These are phyloP conservation scores for Rhinolophus sinicus DNA, from an alignment of 2,113 vertebrate genomes.

Conservation along the genomic window DNA sequence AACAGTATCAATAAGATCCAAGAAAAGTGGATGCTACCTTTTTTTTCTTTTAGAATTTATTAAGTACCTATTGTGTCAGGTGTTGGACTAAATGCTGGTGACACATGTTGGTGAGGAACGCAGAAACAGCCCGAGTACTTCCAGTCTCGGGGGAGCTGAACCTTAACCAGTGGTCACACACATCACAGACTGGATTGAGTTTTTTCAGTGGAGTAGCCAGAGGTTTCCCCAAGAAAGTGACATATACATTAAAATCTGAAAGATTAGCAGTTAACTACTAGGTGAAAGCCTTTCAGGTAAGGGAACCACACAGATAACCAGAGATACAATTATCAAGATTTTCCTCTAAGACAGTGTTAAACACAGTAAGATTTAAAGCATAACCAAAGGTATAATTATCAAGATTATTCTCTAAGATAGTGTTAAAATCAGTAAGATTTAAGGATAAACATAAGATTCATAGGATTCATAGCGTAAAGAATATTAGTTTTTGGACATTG, in stretches of 20 bases:
- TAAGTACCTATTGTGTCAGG: no score
- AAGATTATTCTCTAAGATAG: constrained; percentile 29
- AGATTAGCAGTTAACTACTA: no score
- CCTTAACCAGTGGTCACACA: no score
- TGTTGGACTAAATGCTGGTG: no score
- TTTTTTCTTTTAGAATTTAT: no score
- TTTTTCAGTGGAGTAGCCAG: no score
- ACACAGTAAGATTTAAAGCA: constrained; percentile 28
- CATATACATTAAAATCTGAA: no score
- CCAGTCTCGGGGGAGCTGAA: no score
- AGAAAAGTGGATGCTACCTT: not conserved
- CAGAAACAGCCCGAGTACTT: no score
- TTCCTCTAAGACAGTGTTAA: constrained; percentile 48
- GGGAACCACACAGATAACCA: not conserved
- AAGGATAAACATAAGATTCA: constrained; percentile 25
- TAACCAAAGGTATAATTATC: not conserved
- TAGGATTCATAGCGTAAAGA: constrained; percentile 51
- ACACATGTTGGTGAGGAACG: no score
- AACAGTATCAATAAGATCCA: constrained; percentile 17
- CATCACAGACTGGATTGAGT: no score
- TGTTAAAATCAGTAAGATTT: constrained; percentile 48
- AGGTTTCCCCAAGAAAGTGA: no score
- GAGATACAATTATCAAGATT: not conserved
- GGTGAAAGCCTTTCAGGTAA: not conserved
- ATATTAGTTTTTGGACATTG: constrained; percentile 70